Conservation (phyloP, 1,140 invertebrate species). For the Wiebesia pumilae region DNA sequence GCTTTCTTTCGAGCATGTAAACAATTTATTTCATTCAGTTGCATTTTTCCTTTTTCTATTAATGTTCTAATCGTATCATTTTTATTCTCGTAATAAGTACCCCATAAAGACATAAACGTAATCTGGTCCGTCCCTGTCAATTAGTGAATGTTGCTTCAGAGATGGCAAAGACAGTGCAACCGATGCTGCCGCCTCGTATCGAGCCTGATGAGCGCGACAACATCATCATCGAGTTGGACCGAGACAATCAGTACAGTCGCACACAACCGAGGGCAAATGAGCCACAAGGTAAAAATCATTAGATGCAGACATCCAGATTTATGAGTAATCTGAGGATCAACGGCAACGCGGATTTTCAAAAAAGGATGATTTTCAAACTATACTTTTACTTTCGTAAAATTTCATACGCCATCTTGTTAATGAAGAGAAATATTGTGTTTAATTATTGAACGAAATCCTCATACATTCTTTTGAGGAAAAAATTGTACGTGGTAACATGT, state of each 20-base stretch:
- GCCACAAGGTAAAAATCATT: constrained; percentile 72
- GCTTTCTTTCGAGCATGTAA: neutral
- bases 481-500: too few species aligned
- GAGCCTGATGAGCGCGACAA: constrained; percentile 72
- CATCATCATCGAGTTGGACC: constrained; percentile 75
- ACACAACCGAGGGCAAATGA: constrained; percentile 74
- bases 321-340: neutral
- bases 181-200: constrained; percentile 69
- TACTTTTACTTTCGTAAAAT: neutral
- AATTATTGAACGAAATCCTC: neutral
- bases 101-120: constrained; percentile 21
- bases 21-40: neutral
- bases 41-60: neutral
- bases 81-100: neutral
- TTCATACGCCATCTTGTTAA: neutral
- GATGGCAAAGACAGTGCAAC: constrained; percentile 71
- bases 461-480: neutral
- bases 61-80: neutral
- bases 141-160: constrained; percentile 73
- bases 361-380: neutral
- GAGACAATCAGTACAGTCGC: constrained; percentile 74
- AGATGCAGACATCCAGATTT: neutral
- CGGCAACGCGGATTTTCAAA: neutral
- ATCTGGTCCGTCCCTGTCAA: constrained; percentile 56
- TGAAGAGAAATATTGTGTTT: neutral